These are phyloP conservation scores for Opisthocomus hoazin DNA, from an alignment of 2,113 vertebrate species.

Conservation along the genomic window DNA sequence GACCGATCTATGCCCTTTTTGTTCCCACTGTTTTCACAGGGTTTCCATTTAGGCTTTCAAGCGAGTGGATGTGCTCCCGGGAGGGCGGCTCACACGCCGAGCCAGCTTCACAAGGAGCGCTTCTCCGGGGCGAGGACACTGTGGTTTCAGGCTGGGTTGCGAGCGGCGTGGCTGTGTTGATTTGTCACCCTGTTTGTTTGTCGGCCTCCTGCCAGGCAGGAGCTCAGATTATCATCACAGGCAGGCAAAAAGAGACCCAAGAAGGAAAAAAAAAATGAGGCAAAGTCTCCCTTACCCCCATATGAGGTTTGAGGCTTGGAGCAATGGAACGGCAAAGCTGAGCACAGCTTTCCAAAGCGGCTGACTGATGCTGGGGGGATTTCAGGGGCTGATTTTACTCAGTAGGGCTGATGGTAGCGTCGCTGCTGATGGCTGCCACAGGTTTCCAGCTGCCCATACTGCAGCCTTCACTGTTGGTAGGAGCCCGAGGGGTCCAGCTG, in stretches of 20 bases:
- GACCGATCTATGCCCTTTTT: not conserved
- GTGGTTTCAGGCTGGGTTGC: not conserved
- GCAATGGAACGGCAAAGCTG: not conserved
- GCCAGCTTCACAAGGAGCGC: not conserved
- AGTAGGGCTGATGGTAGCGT: not conserved
- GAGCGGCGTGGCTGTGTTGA: not conserved
- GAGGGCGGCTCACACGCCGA: rapidly evolving
- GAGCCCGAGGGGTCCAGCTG: not conserved
- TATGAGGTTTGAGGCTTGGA: not conserved
- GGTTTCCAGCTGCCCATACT: not conserved
- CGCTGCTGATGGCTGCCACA: not conserved
- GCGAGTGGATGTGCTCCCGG: not conserved
- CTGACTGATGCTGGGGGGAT: not conserved
- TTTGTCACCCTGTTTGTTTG: not conserved
- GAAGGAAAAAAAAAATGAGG: not conserved
- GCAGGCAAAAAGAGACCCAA: not conserved
- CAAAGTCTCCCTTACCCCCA: not conserved
- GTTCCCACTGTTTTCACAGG: not conserved
- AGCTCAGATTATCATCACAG: not conserved
- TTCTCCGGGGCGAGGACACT: not conserved
- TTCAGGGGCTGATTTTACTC: not conserved
- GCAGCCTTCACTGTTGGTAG: not conserved
- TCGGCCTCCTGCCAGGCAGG: not conserved
- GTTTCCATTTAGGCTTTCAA: not conserved
- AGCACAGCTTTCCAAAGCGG: not conserved